phyloP scores from a whole-genome alignment of 2,888 invertebrate species.

The Lepetodrilus schrolli region DNA sequence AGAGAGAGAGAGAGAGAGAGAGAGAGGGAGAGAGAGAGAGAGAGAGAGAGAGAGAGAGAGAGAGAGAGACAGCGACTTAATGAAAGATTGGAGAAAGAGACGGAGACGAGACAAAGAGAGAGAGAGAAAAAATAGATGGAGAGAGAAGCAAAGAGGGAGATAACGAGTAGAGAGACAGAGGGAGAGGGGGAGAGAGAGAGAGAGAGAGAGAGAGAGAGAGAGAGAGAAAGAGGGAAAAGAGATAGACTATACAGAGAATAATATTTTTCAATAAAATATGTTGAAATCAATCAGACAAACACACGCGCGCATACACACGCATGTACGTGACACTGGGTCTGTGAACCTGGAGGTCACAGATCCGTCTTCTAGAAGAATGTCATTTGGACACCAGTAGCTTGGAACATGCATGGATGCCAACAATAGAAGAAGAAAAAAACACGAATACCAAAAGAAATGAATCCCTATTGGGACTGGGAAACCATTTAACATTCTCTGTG shows the following conservation, averaged over 20 bases:
- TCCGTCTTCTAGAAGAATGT: no score
- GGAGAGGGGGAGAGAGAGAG: not conserved
- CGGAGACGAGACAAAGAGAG: not conserved
- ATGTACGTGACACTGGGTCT: no score
- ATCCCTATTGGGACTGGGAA: not conserved
- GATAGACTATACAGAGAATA: no score
- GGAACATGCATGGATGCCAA: no score
- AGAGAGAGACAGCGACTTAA: not conserved
- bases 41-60: not conserved
- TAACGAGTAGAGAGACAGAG: not conserved
- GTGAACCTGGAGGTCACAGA: no score
- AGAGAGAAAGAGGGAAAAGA: not conserved
- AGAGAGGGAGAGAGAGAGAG: not conserved
- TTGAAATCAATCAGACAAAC: no score
- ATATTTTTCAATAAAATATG: no score
- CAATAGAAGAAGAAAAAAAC: no score
- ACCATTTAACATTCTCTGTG: constrained; percentile 11
- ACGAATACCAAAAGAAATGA: no score
- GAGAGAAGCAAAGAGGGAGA: not conserved
- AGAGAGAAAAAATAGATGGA: not conserved
- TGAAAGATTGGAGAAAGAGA: not conserved
- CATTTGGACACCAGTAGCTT: no score
- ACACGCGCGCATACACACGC: no score
- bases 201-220: not conserved
- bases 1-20: constrained; percentile 5